These are phyloP conservation scores for Nerophis ophidion DNA, from an alignment of 2,113 vertebrate genomes.

Conservation along the genomic window DNA sequence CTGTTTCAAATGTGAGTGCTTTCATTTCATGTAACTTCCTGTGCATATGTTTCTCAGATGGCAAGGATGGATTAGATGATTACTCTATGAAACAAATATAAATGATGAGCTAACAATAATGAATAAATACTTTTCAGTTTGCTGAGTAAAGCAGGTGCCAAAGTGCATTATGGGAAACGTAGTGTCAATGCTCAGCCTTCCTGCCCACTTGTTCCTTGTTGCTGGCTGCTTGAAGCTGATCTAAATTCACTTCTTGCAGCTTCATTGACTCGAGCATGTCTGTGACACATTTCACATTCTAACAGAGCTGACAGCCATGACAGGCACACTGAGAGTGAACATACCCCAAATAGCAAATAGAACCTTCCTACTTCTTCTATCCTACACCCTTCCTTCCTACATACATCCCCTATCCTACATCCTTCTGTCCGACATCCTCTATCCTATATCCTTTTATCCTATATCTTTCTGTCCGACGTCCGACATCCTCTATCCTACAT, in stretches of 20 bases:
- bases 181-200: slow-evolving; percentile 2
- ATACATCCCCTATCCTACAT: too few relatives aligned
- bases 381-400: neutral
- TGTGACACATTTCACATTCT: slow-evolving; percentile 40
- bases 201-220: neutral
- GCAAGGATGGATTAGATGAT: neutral
- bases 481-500: too few relatives aligned
- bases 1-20: too few relatives aligned
- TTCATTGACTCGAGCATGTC: slow-evolving; percentile 1
- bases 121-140: neutral
- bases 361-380: neutral
- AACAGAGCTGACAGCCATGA: slow-evolving; percentile 13
- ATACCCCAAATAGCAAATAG: slow-evolving; percentile 5
- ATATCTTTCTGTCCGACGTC: too few relatives aligned
- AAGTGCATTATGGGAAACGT: slow-evolving; percentile 41
- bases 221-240: slow-evolving; percentile 38
- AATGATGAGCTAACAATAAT: neutral
- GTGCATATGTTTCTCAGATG: too few relatives aligned
- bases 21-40: too few relatives aligned
- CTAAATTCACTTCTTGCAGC: slow-evolving; percentile 31
- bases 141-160: slow-evolving; percentile 9
- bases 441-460: too few relatives aligned
- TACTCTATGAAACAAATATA: too few relatives aligned
- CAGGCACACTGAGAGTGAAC: slow-evolving; percentile 7
- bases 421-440: too few relatives aligned